Conservation (phyloP, 2,113 vertebrate genomes). For the Sinocyclocheilus maitianheensis region DNA sequence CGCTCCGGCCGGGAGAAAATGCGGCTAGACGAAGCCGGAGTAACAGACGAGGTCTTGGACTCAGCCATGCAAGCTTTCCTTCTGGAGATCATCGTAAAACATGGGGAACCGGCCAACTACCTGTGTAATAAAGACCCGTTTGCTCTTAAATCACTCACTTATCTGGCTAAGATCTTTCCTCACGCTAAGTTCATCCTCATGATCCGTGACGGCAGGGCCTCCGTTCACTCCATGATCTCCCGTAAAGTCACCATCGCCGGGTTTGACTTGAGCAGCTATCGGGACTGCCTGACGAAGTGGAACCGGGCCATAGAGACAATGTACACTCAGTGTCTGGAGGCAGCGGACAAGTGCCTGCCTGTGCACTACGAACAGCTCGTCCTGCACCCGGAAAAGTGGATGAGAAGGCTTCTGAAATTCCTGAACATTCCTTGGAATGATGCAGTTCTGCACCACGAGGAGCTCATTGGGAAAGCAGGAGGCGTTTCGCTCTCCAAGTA, state of each 20-base stretch:
- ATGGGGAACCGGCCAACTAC: slow-evolving; percentile 91
- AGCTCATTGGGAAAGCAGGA: slow-evolving; percentile 96
- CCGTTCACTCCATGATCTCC: slow-evolving; percentile 97
- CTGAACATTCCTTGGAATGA: slow-evolving; percentile 91
- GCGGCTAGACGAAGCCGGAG: slow-evolving; percentile 92
- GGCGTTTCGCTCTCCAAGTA: slow-evolving; percentile 98
- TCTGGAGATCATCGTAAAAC: slow-evolving; percentile 95
- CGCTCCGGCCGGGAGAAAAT: slow-evolving; percentile 95
- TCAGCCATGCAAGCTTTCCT: slow-evolving; percentile 96
- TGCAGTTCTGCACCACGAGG: slow-evolving; percentile 92
- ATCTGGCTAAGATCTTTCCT: slow-evolving; percentile 93
- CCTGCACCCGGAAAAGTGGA: slow-evolving; percentile 93
- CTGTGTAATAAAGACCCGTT: slow-evolving; percentile 98
- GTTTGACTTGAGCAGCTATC: slow-evolving; percentile 94
- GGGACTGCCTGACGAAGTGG: slow-evolving; percentile 97
- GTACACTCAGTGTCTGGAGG: slow-evolving; percentile 96
- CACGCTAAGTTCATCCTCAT: slow-evolving; percentile 95
- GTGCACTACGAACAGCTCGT: slow-evolving; percentile 94
- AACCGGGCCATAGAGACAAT: slow-evolving; percentile 97
- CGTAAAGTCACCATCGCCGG: slow-evolving; percentile 96
- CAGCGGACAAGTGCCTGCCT: slow-evolving; percentile 85
- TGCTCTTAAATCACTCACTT: slow-evolving; percentile 91
- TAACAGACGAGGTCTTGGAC: slow-evolving; percentile 94
- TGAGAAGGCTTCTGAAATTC: slow-evolving; percentile 91
- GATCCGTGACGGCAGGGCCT: slow-evolving; percentile 91